phyloP scores from a whole-genome alignment of 2,888 invertebrate species.

The Suillia variegata region DNA sequence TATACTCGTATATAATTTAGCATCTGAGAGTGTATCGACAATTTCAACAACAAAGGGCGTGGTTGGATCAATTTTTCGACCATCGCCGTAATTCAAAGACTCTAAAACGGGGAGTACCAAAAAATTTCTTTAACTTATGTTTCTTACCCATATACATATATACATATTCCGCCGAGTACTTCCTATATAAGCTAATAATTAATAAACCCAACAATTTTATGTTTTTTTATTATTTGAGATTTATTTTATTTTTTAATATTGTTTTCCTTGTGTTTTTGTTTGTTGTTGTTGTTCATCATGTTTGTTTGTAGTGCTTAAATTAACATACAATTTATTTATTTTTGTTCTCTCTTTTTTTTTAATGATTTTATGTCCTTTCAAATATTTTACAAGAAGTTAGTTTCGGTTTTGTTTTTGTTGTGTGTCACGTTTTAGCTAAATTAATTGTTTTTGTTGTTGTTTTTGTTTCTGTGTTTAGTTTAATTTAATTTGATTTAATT shows the following conservation, averaged over 20 bases:
- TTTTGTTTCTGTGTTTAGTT: slow-evolving; percentile 1
- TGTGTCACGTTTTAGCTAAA: slow-evolving; percentile 11
- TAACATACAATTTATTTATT: slow-evolving; percentile 37
- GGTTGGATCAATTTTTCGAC: no score
- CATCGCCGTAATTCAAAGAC: no score
- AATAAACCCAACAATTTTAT: no score
- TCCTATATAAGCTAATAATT: no score
- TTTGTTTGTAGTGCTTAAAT: slow-evolving; percentile 39
- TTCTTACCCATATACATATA: no score
- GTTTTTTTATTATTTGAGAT: neutral
- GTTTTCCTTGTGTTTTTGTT: slow-evolving; percentile 21
- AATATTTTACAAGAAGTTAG: slow-evolving; percentile 19
- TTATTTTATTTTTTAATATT: slow-evolving; percentile 26
- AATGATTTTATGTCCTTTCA: neutral
- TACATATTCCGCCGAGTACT: no score
- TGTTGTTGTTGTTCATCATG: no score
- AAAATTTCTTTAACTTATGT: no score
- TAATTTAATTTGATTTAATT: slow-evolving; percentile 13
- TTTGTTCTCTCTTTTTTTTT: slow-evolving; percentile 7
- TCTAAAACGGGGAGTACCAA: no score
- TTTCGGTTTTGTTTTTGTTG: slow-evolving; percentile 9
- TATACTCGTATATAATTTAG: no score
- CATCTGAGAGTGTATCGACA: no score
- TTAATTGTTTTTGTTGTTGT: slow-evolving; percentile 1
- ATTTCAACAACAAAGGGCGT: no score